phyloP scores from a whole-genome alignment of 2,113 vertebrate species.

The Pollachius pollachius region DNA sequence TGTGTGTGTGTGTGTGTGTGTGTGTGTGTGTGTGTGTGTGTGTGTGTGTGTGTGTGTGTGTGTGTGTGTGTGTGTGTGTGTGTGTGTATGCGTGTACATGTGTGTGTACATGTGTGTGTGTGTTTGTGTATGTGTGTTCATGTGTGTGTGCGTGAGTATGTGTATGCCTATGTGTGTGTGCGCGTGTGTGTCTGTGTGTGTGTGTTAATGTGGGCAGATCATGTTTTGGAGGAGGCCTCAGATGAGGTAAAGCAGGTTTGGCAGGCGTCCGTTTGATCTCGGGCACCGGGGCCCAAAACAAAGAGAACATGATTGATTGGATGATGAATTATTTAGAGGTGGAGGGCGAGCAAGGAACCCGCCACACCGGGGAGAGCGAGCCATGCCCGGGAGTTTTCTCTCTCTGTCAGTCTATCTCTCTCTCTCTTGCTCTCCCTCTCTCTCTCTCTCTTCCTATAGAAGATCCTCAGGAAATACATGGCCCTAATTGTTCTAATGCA shows the following conservation, averaged over 20 bases:
- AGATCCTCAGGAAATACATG: constrained; percentile 63
- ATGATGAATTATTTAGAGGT: constrained; percentile 83
- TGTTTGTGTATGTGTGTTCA: constrained; percentile 34
- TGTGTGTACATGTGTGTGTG: constrained; percentile 2
- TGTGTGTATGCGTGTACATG: constrained; percentile 20
- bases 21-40: constrained; percentile 40
- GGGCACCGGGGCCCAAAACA: constrained; percentile 79
- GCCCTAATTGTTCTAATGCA: constrained; percentile 71
- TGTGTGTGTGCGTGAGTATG: constrained; percentile 16
- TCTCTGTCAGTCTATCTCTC: background rate
- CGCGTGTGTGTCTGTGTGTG: constrained; percentile 3
- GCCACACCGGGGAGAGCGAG: constrained; percentile 53
- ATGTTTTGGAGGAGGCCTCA: constrained; percentile 20
- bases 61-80: constrained; percentile 29
- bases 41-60: constrained; percentile 18
- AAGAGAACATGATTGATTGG: constrained; percentile 84
- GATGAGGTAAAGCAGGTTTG: constrained; percentile 58
- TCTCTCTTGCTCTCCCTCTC: constrained; percentile 28
- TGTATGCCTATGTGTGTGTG: constrained; percentile 38
- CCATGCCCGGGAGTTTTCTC: constrained; percentile 15
- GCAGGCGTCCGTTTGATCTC: constrained; percentile 9
- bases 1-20: too few species aligned
- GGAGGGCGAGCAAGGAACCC: constrained; percentile 70
- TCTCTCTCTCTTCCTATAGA: constrained; percentile 58
- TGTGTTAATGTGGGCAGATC: constrained; percentile 36